Conservation (phyloP, 1,140 invertebrate species). For the Alviniconcha marisindica region DNA sequence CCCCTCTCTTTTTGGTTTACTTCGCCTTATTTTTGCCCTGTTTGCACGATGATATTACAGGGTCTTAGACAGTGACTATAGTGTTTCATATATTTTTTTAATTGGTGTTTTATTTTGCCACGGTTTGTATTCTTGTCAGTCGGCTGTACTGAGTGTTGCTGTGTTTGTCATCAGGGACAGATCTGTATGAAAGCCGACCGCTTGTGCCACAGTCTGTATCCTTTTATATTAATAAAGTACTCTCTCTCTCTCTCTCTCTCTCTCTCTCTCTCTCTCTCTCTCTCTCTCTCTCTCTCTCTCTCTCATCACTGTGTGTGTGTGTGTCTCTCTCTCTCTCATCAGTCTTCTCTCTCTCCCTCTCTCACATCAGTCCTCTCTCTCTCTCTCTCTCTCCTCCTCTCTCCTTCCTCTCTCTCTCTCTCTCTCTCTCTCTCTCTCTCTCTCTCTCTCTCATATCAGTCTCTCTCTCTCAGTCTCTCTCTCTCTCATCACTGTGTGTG, state of each 20-base stretch:
- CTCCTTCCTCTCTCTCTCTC: background rate
- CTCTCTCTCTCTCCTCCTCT: background rate
- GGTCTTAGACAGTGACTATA: too few relatives aligned
- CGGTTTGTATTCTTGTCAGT: background rate
- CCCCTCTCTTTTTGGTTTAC: too few relatives aligned
- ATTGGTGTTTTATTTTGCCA: background rate
- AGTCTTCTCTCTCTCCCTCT: too few relatives aligned
- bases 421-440: background rate
- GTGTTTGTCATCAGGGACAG: background rate
- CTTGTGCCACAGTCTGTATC: background rate
- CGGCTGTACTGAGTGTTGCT: background rate
- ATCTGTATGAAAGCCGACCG: too few relatives aligned
- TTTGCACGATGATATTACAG: too few relatives aligned
- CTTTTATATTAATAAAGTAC: background rate
- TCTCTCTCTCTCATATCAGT: constrained; percentile 4
- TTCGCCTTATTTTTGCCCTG: too few relatives aligned
- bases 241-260: constrained; percentile 10
- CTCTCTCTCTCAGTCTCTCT: background rate
- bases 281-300: constrained; percentile 32
- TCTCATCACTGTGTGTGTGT: too few relatives aligned
- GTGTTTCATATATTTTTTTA: background rate
- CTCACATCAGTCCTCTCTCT: background rate
- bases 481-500: background rate
- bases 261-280: background rate
- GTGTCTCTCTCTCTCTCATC: too few relatives aligned